Evolutionary conservation across 2,888 invertebrate species (phyloP), one percentile per base, ranked within the genome.

Genomic region (Graphium colonna): DNA sequence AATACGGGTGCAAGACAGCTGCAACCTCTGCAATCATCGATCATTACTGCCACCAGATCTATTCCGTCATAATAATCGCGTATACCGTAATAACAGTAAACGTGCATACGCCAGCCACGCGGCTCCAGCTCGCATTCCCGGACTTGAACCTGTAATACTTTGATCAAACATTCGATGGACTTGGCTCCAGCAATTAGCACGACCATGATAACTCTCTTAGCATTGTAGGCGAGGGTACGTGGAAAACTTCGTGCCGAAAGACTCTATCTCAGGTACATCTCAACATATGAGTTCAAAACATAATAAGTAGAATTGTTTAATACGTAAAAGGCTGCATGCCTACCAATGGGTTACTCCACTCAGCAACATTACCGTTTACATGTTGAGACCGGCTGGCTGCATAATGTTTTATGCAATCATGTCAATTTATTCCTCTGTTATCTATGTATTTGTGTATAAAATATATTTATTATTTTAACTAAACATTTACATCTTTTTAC

Each of bases 151-250:
- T 42, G 21, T 56, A 59, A 56, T 59, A 49, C 46, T 47, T 50
- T 51, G 45, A 52, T 43, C 52, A 59, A 59, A 59, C 56, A 47
- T 13, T 31, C 52, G 26, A 51, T 55, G 50, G 44, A 55, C 50
- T 15, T 49, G 38, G 38, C 33, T 39, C 15, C 33, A 12, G n/a
- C 47, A 56, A 56, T 59, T 59, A 59, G 36, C 54, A 44, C 12
- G 28, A 8, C 3, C 21, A 9, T 21, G 56, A 38, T 56, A 59
- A 59, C 16, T 52, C 36, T 12, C 45, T 54, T 56, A 54, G 28
- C 53, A 16, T 15, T 31, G 36, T 38, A 17, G 21, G 31, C 12
- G 38, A 31, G 39, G 31, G 51, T 21, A 18, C 26, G 15, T 21
- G 3, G 21, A 21, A 21, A 21, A 21, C 3, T 21, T 21, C 21